phyloP scores from a whole-genome alignment of 2,113 vertebrate genomes.

The Vanacampus margaritifer region DNA sequence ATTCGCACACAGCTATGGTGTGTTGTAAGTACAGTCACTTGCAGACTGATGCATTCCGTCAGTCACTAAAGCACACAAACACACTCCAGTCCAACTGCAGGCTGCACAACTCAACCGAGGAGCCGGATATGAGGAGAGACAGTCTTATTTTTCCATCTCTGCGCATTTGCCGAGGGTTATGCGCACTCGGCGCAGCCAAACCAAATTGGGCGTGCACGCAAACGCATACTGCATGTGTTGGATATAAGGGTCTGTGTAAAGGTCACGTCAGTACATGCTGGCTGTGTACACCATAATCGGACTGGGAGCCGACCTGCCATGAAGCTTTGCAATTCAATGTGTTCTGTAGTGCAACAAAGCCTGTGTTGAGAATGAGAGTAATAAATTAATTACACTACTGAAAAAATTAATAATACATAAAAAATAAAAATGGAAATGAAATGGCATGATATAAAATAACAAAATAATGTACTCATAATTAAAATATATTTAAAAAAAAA shows the following conservation, averaged over 20 bases:
- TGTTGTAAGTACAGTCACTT: background rate
- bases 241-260: background rate
- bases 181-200: slow-evolving; percentile 1
- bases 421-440: no score
- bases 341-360: background rate
- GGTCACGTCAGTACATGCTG: background rate
- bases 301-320: background rate
- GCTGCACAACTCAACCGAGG: background rate
- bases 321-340: background rate
- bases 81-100: background rate
- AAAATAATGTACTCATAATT: background rate
- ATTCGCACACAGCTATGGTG: background rate
- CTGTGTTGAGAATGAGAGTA: no score
- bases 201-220: slow-evolving; percentile 1
- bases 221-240: slow-evolving; percentile 1
- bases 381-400: no score
- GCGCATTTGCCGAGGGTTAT: background rate
- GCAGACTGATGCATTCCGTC: background rate
- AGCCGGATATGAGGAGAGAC: slow-evolving; percentile 4
- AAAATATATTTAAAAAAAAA: no score
- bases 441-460: no score
- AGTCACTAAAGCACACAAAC: background rate
- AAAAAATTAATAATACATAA: no score
- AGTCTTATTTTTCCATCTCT: background rate
- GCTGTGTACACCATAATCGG: background rate